These are phyloP conservation scores for Schizaphis graminum DNA, from an alignment of 2,888 invertebrate genomes.

Conservation along the genomic window DNA sequence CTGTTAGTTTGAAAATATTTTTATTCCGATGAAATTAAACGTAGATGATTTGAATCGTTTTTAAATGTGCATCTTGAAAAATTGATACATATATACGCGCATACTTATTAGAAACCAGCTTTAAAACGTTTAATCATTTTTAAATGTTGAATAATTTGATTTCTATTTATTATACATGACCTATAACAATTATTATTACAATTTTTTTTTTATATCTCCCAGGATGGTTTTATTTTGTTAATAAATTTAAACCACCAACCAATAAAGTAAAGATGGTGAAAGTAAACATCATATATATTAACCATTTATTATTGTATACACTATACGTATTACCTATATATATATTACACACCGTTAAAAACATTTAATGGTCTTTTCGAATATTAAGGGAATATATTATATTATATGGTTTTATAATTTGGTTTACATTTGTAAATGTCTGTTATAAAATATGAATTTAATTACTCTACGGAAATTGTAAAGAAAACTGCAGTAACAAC, in stretches of 20 bases:
- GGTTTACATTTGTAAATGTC: neutral
- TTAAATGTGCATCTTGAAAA: neutral
- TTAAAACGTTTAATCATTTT: neutral
- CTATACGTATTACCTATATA: neutral
- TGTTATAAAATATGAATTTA: neutral
- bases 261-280: neutral
- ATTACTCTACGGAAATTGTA: neutral
- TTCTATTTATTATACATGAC: neutral
- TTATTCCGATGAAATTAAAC: neutral
- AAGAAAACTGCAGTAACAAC: neutral
- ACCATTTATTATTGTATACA: neutral
- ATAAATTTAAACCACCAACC: neutral
- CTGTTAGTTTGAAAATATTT: neutral
- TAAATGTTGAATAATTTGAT: neutral
- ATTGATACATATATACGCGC: neutral
- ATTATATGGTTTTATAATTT: neutral
- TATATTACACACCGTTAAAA: neutral
- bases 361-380: neutral
- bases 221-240: neutral
- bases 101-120: neutral
- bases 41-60: neutral
- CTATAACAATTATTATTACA: neutral
- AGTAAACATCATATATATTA: neutral
- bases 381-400: neutral
- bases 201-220: neutral